Base-by-base conservation (phyloP, 1,140 invertebrate species). In the Phocides pigmalion region DNA sequence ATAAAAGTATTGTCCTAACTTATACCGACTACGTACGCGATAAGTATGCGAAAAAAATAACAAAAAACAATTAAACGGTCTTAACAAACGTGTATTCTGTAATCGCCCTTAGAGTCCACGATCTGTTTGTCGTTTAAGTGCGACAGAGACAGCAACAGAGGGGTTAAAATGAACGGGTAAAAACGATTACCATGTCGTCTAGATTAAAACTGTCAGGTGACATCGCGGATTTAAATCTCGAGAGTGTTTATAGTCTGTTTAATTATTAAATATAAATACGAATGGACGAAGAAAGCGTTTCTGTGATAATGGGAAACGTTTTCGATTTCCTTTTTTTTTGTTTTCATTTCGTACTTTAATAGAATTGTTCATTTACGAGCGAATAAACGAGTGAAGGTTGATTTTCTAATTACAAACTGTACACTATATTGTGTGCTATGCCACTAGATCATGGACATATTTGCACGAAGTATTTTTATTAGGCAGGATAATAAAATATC, bases 171-270 rank as follows among this genome's bases (percentile, higher is more conserved):
- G 37, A 56, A 44, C 53, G 53, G 53, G 53, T 42, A 28, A 56
- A 56, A 56, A 42, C 53, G 53, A 56, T 56, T 56, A 56, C 53
- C 53, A 56, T 56, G 53, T 56, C 14, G 53, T 42, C 53, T 42
- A 56, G 39, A 56, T 56, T 56, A 56, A 42, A 56, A 42, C 4
- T 56, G 53, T 42, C 53, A 56, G 53, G 39, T 56, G 37, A 56
- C 53, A 56, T 56, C 53, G 53, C 14, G 37, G 16, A 56, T 56
- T 56, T 56, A 42, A 42, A 44, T 16, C 53, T 56, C 39, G 8
- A 22, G 39, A 42, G 53, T 54, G 35, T 54, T 54, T 42, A 56
- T 25, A 56, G 53, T 16, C 37, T 39, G 4, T 42, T 56, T 56
- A 54, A 22, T 47, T 42, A 22, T 22, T 22, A 22, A 22, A n/a